Conservation (phyloP, 37 sponge, comb jelly and placozoan genomes). For the Spongilla lacustris region DNA sequence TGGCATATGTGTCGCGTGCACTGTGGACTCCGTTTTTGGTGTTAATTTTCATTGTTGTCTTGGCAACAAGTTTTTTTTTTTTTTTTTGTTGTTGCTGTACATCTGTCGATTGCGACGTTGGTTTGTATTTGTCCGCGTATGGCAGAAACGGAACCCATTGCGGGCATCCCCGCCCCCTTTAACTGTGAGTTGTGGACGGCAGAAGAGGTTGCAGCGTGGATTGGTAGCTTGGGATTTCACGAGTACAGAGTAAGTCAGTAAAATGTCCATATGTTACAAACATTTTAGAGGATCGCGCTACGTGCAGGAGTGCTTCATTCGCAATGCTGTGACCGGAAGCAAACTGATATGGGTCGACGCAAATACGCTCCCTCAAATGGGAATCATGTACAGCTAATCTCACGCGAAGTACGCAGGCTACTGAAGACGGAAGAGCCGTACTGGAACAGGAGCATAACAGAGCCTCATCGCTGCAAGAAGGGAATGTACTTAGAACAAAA, state of each 20-base stretch:
- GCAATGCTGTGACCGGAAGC: conserved; percentile 82
- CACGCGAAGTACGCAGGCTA: conserved; percentile 68
- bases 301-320: conserved; percentile 79
- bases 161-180: too few species aligned
- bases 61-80: too few species aligned
- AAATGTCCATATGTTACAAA: neutral
- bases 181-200: conserved; percentile 56
- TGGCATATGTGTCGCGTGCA: too few species aligned
- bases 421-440: conserved; percentile 78
- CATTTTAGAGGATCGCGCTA: neutral
- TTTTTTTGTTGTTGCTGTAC: too few species aligned
- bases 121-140: too few species aligned
- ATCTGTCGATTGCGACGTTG: too few species aligned
- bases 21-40: neutral
- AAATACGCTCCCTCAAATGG: conserved; percentile 86
- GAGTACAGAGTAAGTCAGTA: conserved; percentile 78
- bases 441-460: conserved; percentile 87
- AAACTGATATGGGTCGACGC: conserved; percentile 87
- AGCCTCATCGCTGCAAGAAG: conserved; percentile 68
- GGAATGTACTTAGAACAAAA: conserved; percentile 84
- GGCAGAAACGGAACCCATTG: too few species aligned
- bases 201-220: conserved; percentile 91
- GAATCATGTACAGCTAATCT: conserved; percentile 80
- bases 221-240: conserved; percentile 74
- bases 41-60: neutral